Evolutionary conservation across 2,113 vertebrate genomes (phyloP), one percentile per base, ranked within the genome.

Genomic region (Ancistrus triradiatus): DNA sequence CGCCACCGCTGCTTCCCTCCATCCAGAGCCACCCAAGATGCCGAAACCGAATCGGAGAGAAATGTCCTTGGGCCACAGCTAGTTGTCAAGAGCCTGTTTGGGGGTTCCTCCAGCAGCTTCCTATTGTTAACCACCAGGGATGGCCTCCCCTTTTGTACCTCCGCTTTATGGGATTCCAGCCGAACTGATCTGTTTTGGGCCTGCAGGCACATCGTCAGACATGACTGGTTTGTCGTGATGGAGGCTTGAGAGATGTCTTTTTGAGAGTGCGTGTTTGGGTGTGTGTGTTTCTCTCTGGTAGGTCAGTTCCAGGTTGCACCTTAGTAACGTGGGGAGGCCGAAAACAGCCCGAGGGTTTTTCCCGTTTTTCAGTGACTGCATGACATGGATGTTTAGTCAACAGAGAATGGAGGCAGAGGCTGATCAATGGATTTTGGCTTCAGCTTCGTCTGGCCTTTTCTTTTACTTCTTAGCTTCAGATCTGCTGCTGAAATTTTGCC

Each of bases 151-250:
- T 47, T 17, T 68, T 72, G 55, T 61, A 48, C 62, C 51, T 31
- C 60, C 33, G 24, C 60, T 74, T 61, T 28, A 11, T 24, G n/a
- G 64, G 60, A 63, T 57, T 70, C 70, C 70, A 70, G 60, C 51
- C 50, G 55, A 75, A 62, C 40, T 50, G 60, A 72, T 71, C 68
- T 75, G 83, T 87, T 87, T 85, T 86, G 83, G 70, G 83, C 78
- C 86, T 86, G 76, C 73, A 10, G 86, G 86, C 82, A 82, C 74
- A 64, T 81, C 37, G 40, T 86, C 84, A 81, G 74, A 69, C 66
- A 78, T 85, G 81, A 86, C 80, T 81, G 84, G 86, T 85, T 81
- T 82, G 80, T 83, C 84, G 69, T 77, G 76, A 79, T 21, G 70
- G 33, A 35, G 27, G 27, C n/a, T 31, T 55, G 64, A 71, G 63